phyloP scores from a whole-genome alignment of 2,797 vertebrate species.

The Taeniopygia guttata region DNA sequence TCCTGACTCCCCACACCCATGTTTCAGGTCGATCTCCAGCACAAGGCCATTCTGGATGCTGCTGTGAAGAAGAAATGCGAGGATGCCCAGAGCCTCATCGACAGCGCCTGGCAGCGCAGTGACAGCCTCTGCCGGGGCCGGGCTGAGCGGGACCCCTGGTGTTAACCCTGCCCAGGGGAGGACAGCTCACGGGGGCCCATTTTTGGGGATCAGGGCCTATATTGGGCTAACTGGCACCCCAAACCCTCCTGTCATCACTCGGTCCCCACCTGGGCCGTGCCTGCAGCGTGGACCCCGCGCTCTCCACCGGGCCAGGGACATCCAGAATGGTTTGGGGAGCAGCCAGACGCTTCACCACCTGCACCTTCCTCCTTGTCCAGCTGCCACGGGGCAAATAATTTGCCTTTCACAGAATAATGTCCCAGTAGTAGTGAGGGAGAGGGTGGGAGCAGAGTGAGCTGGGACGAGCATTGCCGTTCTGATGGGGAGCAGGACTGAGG shows the following conservation, averaged over 20 bases:
- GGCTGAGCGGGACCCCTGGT: constrained; percentile 94
- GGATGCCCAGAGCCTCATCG: constrained; percentile 89
- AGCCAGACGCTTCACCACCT: background rate
- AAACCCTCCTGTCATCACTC: background rate
- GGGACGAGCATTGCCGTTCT: fast-evolving
- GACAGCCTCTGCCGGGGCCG: constrained; percentile 94
- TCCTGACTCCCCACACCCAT: fast-evolving
- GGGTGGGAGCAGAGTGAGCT: background rate
- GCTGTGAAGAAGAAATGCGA: constrained; percentile 85
- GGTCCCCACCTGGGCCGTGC: background rate
- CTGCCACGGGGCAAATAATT: background rate
- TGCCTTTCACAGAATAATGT: background rate
- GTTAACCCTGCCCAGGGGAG: constrained; percentile 72
- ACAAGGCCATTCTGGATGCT: constrained; percentile 77
- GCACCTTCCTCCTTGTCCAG: background rate
- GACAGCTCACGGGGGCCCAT: fast-evolving
- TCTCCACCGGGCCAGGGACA: fast-evolving
- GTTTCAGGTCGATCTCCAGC: constrained; percentile 85
- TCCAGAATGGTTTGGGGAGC: fast-evolving
- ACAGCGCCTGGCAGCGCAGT: constrained; percentile 92
- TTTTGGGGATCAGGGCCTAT: background rate
- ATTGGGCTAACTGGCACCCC: background rate
- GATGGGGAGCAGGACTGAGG: background rate
- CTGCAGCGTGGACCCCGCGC: fast-evolving
- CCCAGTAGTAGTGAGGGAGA: background rate